Percentiles rank a stretch among this genome's conserved stretches.
Conservation (phyloP, 2,797 vertebrate species). For the Hippocampus kuda region DNA sequence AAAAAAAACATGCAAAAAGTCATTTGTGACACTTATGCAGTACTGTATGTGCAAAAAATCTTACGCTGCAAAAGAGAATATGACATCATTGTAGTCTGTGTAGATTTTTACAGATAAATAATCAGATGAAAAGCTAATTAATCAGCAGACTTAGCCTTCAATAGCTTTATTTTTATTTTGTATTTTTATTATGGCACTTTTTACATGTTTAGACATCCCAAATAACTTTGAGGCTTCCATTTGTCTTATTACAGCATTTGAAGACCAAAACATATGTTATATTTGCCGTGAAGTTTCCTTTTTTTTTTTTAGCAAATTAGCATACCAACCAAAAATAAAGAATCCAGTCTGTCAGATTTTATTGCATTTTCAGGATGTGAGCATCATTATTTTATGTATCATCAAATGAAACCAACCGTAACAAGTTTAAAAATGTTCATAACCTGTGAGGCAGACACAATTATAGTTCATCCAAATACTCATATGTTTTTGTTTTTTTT, state of each 20-base stretch:
- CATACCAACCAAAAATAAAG: neutral
- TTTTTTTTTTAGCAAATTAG: neutral
- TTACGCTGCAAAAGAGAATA: neutral
- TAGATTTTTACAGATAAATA: neutral
- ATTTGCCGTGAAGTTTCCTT: neutral
- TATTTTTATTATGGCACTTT: constrained; percentile 66
- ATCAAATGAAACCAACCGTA: neutral
- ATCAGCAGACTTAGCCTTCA: too few relatives aligned
- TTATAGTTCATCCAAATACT: neutral
- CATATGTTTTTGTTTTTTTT: neutral
- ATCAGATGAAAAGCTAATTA: neutral
- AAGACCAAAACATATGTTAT: neutral
- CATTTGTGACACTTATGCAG: neutral
- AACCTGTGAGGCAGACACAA: neutral
- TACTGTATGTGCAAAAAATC: neutral
- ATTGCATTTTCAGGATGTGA: neutral
- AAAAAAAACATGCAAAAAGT: neutral
- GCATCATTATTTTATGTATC: neutral
- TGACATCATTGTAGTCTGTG: neutral
- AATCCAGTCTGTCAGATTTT: neutral
- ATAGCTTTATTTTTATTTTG: neutral
- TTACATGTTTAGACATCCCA: constrained; percentile 50
- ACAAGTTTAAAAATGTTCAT: neutral
- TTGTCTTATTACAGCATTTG: constrained; percentile 23
- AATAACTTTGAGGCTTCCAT: neutral